Evolutionary conservation across 2,888 invertebrate species (phyloP), one percentile per base, ranked within the genome.

Genomic region (Eilema caniola): DNA sequence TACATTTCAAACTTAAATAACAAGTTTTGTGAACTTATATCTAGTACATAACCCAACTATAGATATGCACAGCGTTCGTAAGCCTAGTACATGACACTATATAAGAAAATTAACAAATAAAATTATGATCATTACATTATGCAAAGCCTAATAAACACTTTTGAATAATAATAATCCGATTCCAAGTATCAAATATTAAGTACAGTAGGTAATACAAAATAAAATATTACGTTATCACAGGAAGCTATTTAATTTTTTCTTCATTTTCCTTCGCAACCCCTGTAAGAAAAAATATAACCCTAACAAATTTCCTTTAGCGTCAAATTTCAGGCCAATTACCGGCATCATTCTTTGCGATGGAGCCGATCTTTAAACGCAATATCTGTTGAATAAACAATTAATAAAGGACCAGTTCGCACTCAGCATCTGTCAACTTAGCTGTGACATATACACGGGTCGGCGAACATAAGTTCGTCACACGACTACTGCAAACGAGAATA

Each of bases 381-480:
- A 81, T 77, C 78, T 80, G 77, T 76, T 76, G 60, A 72, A 74
- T 73, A 72, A 76, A 77, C 73, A 80, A 78, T 78, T 78, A 76
- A 80, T 77, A 80, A 80, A 73, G 70, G 74, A 53, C 53, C 83
- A 75, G 75, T 78, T 78, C 78, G 72, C 78, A 81, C 80, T 82
- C 80, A 77, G 79, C 85, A 81, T 83, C 83, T 86, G 84, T 87
- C 87, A 83, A 80, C 78, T 76, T 73, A 76, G 73, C 70, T 80
- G 77, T 81, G 83, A 82, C 83, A 80, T 80, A 77, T 77, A 84
- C 82, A 72, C 76, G 78, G 80, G 81, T 79, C 75, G 74, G 74
- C 62, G 72, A 76, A 75, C 80, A 80, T 78, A 69, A 69, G 62
- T 63, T 47, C 37, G 28, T 41, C 33, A 28, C 59, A 37, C 20